Evolutionary conservation across 2,888 invertebrate genomes (phyloP), one percentile per base, ranked within the genome.

Genomic region (Synergus laeviventris): DNA sequence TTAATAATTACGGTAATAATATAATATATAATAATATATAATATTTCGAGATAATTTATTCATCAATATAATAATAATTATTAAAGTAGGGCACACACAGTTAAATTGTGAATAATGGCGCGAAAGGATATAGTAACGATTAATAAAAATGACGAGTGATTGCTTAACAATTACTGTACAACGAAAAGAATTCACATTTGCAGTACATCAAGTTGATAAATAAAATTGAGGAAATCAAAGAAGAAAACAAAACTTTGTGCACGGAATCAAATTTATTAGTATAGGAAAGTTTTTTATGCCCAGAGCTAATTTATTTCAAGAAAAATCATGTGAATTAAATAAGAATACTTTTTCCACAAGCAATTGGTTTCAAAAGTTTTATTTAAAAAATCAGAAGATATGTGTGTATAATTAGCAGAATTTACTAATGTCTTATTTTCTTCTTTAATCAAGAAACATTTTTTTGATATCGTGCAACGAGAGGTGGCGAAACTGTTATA

Each of bases 1-100:
- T 24, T 70, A 49, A 70, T 45, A 70, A 70, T 70, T 70, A 70
- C 49, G 70, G 31, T 31, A 70, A 70, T 70, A 70, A 70, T 70
- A 70, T 70, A 70, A 70, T 70, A 70, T 60, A 76, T 76, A 75
- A 74, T 49, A 56, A 76, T 39, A 74, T 61, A 74, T 61, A 74
- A 70, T 70, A 70, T 70, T 70, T 70, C 45, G 70, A 45, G 70
- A 70, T 70, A 70, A 70, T 45, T 70, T 31, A 70, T 70, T 49
- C 70, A 70, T 70, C 70, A 45, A 70, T 70, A 49, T 24, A 70
- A 70, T 70, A 70, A 70, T 70, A 16, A 45, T 45, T 49, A 45
- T 21, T 42, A 66, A 49, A 70, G n/a, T 49, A 45, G 70, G 49
- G 49, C 49, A 70, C 49, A 70, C 49, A 70, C 49, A 70, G 49